phyloP scores from a whole-genome alignment of 1,140 invertebrate species.

The Drosophila ercepeae region DNA sequence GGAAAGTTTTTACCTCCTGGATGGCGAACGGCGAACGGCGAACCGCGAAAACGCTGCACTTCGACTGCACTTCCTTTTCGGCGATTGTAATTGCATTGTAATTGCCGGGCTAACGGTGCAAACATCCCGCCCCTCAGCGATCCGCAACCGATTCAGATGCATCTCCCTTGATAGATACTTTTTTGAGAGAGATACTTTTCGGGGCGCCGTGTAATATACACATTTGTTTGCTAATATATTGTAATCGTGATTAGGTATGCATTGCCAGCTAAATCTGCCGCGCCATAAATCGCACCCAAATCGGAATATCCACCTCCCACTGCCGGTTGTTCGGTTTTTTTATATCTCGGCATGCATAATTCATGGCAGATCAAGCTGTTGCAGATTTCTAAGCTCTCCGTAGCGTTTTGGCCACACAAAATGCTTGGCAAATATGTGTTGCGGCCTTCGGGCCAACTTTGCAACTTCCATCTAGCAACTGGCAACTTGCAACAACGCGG shows the following conservation, averaged over 20 bases:
- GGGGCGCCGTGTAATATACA: conserved; percentile 74
- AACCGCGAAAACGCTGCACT: conserved; percentile 65
- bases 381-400: conserved; percentile 9
- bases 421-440: conserved; percentile 71
- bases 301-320: conserved; percentile 47
- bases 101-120: conserved; percentile 73
- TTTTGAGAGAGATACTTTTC: background rate
- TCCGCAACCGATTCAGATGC: conserved; percentile 33
- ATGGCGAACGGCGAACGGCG: conserved; percentile 36
- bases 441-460: conserved; percentile 58
- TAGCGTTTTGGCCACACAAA: conserved; percentile 63
- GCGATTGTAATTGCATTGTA: conserved; percentile 74
- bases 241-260: conserved; percentile 77
- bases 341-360: conserved; percentile 75
- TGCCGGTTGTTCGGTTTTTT: conserved; percentile 16
- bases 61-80: conserved; percentile 61
- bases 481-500: conserved; percentile 38
- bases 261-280: conserved; percentile 75
- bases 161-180: conserved; percentile 6
- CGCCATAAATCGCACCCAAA: conserved; percentile 78
- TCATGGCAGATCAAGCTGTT: conserved; percentile 75
- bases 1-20: conserved; percentile 41
- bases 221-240: conserved; percentile 76
- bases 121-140: conserved; percentile 30
- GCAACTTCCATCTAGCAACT: conserved; percentile 32